phyloP scores from a whole-genome alignment of 2,797 vertebrate species.

The Brachyrhaphis roseni region DNA sequence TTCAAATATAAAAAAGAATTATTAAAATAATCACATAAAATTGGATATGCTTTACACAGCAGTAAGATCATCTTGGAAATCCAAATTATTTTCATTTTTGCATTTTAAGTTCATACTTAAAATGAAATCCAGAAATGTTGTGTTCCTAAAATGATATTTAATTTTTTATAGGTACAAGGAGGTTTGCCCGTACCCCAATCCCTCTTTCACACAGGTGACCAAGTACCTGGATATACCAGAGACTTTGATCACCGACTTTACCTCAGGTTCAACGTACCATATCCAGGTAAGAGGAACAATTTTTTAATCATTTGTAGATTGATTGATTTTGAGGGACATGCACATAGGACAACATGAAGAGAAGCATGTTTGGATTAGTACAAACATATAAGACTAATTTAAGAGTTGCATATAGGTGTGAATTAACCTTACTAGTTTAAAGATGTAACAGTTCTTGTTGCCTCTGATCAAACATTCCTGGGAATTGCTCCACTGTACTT shows the following conservation, averaged over 20 bases:
- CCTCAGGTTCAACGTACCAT: conserved; percentile 94
- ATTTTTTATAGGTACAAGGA: conserved; percentile 85
- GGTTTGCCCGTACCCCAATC: conserved; percentile 91
- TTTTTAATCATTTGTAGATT: background rate
- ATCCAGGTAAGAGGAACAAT: conserved; percentile 85
- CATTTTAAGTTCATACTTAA: background rate
- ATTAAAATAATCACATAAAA: background rate
- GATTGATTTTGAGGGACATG: background rate
- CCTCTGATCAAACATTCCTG: conserved; percentile 20
- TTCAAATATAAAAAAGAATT: background rate
- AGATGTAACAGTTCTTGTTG: background rate
- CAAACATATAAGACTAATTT: background rate
- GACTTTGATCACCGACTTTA: conserved; percentile 90
- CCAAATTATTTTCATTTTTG: background rate
- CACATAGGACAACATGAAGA: background rate
- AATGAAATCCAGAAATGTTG: background rate
- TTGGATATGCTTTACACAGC: background rate
- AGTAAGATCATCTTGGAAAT: background rate
- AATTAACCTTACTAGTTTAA: background rate
- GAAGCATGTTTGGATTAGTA: background rate
- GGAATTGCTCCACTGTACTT: background rate
- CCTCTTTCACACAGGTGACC: conserved; percentile 83
- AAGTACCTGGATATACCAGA: conserved; percentile 86
- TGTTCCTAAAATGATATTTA: background rate
- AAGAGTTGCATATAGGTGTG: background rate